Percentiles rank a stretch among this genome's conserved stretches.
Conservation (phyloP, 92 coral and sea anemone species). For the Pocillopora grandis region DNA sequence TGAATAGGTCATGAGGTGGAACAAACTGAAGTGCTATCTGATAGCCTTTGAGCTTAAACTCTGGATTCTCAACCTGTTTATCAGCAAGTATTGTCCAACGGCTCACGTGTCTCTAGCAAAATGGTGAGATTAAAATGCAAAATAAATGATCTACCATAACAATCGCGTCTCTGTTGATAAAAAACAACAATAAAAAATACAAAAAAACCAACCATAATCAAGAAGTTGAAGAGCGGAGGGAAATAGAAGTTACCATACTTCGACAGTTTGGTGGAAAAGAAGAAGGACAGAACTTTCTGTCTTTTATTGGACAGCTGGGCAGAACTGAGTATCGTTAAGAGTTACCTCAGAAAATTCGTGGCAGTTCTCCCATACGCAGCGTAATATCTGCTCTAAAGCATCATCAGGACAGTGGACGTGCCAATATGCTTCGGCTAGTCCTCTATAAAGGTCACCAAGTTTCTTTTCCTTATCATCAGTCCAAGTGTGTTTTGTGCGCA, state of each 20-base stretch:
- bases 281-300: background rate
- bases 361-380: background rate
- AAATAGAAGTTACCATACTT: too few relatives aligned
- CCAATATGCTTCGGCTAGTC: constrained; percentile 7
- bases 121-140: too few relatives aligned
- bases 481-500: background rate
- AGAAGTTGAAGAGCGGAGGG: too few relatives aligned
- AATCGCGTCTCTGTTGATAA: too few relatives aligned
- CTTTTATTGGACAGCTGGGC: background rate
- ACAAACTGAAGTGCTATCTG: background rate
- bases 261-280: too few relatives aligned
- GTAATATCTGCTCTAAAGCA: background rate
- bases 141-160: too few relatives aligned
- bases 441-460: background rate
- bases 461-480: background rate
- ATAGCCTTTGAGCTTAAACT: background rate
- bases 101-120: background rate
- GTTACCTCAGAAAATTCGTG: constrained; percentile 6
- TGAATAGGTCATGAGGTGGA: background rate
- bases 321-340: background rate
- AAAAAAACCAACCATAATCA: background rate
- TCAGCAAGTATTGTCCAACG: background rate
- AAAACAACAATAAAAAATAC: background rate
- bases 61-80: background rate
- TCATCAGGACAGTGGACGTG: background rate